A percentile compares a stretch with the other conserved stretches of the same genome.
phyloP scores from a whole-genome alignment of 2,888 invertebrate species.

The Corbicula japonica region DNA sequence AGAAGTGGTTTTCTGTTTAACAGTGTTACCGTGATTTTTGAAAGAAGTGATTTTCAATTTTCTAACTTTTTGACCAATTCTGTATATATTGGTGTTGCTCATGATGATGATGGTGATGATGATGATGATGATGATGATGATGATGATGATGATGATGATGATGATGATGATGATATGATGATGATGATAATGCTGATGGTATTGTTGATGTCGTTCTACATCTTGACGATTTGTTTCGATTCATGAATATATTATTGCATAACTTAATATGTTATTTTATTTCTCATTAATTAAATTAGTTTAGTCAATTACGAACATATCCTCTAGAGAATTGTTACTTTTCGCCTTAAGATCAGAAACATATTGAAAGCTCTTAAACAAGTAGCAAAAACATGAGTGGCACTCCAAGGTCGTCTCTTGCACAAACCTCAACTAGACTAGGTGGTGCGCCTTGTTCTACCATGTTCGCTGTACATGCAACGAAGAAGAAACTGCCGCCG shows the following conservation, averaged over 20 bases:
- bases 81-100: too few relatives aligned
- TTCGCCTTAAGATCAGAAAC: background rate
- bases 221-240: too few relatives aligned
- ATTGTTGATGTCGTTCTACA: too few relatives aligned
- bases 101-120: conserved; percentile 2
- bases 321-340: background rate
- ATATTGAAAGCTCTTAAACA: background rate
- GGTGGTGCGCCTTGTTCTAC: background rate
- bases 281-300: too few relatives aligned
- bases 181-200: too few relatives aligned
- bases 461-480: background rate
- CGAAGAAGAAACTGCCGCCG: conserved; percentile 1
- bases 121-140: conserved; percentile 2
- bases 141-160: conserved; percentile 2
- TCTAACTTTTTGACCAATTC: too few relatives aligned
- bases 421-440: background rate
- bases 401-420: background rate
- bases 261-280: too few relatives aligned
- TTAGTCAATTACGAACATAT: background rate
- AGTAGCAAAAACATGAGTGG: background rate
- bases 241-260: too few relatives aligned
- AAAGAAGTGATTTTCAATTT: too few relatives aligned
- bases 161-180: too few relatives aligned
- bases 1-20: too few relatives aligned
- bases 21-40: too few relatives aligned